These are phyloP conservation scores for Drosophila murphyi DNA, from an alignment of 1,140 invertebrate species.

Conservation along the genomic window DNA sequence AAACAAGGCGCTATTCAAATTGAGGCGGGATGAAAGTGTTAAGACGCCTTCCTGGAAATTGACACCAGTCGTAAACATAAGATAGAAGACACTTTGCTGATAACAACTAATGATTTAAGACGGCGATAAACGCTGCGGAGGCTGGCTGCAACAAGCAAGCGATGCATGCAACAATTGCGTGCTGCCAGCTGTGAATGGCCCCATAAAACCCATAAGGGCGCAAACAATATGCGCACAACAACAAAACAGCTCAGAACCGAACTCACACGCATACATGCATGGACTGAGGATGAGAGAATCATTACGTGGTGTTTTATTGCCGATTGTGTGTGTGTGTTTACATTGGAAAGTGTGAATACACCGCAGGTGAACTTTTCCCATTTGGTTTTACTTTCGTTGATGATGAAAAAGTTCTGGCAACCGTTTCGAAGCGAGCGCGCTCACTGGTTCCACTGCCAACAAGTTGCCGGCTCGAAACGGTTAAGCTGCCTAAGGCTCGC, in stretches of 20 bases:
- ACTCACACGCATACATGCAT: background rate
- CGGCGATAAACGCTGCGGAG: constrained; percentile 55
- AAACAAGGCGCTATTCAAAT: constrained; percentile 60
- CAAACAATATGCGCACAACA: constrained; percentile 13
- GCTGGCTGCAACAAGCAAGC: constrained; percentile 50
- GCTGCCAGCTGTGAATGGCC: constrained; percentile 29
- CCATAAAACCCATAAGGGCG: constrained; percentile 28
- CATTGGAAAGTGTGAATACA: constrained; percentile 38
- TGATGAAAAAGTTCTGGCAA: constrained; percentile 23
- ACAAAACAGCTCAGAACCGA: background rate
- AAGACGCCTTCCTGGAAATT: constrained; percentile 60
- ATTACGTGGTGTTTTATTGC: constrained; percentile 58
- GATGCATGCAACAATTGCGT: constrained; percentile 31
- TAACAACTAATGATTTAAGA: constrained; percentile 59
- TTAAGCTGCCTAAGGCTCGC: constrained; percentile 16
- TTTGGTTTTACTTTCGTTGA: constrained; percentile 70
- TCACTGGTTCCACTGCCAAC: constrained; percentile 21
- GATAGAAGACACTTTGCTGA: constrained; percentile 55
- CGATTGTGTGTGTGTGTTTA: constrained; percentile 80
- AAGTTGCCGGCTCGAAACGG: constrained; percentile 23
- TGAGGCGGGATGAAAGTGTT: constrained; percentile 72
- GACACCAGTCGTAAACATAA: constrained; percentile 54
- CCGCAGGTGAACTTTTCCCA: constrained; percentile 48
- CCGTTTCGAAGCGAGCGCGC: background rate
- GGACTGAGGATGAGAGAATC: constrained; percentile 36